phyloP scores from a whole-genome alignment of 92 coral and sea anemone genomes.

The Montipora capitata region DNA sequence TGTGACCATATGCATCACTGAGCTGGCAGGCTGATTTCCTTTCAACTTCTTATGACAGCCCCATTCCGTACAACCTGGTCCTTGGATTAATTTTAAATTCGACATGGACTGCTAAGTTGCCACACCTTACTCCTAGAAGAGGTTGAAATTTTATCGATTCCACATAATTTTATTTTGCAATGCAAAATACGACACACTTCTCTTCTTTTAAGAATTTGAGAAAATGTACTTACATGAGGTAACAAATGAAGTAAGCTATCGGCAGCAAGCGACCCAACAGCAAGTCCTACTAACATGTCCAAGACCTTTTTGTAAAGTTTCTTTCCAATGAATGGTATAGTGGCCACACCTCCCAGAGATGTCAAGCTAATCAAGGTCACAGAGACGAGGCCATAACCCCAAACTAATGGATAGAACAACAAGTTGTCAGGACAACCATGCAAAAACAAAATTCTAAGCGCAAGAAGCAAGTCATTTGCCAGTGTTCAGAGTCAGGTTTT shows the following conservation, averaged over 20 bases:
- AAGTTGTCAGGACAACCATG: neutral
- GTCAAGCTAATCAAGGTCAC: conserved; percentile 87
- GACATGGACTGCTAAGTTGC: too few species aligned
- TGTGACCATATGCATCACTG: too few species aligned
- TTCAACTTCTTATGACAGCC: too few species aligned
- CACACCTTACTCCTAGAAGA: too few species aligned
- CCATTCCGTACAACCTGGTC: too few species aligned
- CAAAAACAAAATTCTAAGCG: neutral
- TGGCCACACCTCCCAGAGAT: conserved; percentile 83
- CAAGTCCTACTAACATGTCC: conserved; percentile 85
- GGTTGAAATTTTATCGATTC: too few species aligned
- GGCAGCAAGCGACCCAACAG: conserved; percentile 91
- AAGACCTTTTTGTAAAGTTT: conserved; percentile 81
- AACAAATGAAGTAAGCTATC: conserved; percentile 88
- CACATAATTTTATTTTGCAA: too few species aligned
- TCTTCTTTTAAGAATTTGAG: too few species aligned
- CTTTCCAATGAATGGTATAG: conserved; percentile 86
- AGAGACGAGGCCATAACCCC: conserved; percentile 94
- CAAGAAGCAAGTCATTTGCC: neutral
- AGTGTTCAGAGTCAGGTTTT: too few species aligned
- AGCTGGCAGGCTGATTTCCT: too few species aligned
- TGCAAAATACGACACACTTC: too few species aligned
- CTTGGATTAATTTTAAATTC: too few species aligned
- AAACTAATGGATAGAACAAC: conserved; percentile 44
- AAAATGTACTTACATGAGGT: conserved; percentile 83